Conservation (phyloP, 1,140 invertebrate species). For the Rhagoletis zephyria region DNA sequence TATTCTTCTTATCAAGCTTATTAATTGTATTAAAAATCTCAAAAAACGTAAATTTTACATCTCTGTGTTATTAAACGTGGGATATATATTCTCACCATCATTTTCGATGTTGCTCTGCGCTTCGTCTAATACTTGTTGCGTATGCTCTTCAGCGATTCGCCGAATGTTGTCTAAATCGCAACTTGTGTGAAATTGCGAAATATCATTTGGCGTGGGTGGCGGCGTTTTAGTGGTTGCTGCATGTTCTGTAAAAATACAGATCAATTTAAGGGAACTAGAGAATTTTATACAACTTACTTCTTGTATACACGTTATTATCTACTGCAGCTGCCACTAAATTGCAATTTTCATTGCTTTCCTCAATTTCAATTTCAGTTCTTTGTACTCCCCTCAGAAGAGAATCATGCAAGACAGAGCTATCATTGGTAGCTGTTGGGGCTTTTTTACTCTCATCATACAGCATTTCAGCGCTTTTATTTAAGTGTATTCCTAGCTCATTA, state of each 20-base stretch:
- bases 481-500: background rate
- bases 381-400: background rate
- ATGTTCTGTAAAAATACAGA: background rate
- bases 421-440: background rate
- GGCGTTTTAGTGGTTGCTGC: background rate
- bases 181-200: background rate
- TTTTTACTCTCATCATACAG: background rate
- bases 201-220: conserved; percentile 40
- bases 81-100: conserved; percentile 43
- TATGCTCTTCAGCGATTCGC: conserved; percentile 56
- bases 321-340: background rate
- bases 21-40: too few species aligned
- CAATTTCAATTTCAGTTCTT: background rate
- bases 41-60: too few species aligned
- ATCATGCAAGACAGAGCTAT: background rate
- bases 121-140: conserved; percentile 54
- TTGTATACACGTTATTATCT: background rate
- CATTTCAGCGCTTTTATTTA: background rate
- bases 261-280: too few species aligned
- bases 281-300: background rate
- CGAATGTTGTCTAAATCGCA: conserved; percentile 54
- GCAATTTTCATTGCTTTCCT: background rate
- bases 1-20: too few species aligned
- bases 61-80: too few species aligned
- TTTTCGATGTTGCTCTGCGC: conserved; percentile 56